Evolutionary conservation across 2,888 invertebrate species (phyloP).

Genomic region (Criorhina ranunculi): DNA sequence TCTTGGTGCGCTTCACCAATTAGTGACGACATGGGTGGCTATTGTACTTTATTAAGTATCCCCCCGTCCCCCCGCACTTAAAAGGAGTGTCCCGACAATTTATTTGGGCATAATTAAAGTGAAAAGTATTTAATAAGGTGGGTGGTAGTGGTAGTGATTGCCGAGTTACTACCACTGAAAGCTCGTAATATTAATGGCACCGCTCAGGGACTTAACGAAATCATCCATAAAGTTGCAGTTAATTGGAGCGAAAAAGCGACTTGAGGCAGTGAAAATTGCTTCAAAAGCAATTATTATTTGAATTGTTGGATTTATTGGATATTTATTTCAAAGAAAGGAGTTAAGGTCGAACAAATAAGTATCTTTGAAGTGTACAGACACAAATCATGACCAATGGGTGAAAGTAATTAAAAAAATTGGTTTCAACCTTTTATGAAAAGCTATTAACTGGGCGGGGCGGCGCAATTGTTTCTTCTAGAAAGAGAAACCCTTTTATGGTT

Average conservation of each 20-base stretch:
- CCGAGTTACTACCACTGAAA: too few relatives aligned
- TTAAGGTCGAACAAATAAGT: background rate
- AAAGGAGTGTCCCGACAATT: constrained; percentile 12
- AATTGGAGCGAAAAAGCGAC: background rate
- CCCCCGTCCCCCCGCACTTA: constrained; percentile 8
- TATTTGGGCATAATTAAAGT: constrained; percentile 11
- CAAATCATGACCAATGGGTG: too few relatives aligned
- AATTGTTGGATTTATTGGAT: background rate
- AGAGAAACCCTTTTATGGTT: too few relatives aligned
- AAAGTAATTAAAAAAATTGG: too few relatives aligned
- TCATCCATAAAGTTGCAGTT: constrained; percentile 14
- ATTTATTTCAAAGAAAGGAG: background rate
- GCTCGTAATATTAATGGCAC: background rate
- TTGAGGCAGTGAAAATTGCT: background rate
- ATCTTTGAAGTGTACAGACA: too few relatives aligned
- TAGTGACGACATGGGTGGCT: constrained; percentile 10
- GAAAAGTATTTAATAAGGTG: constrained; percentile 36
- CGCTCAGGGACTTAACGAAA: background rate
- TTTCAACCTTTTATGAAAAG: too few relatives aligned
- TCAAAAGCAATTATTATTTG: background rate
- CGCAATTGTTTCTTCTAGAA: too few relatives aligned
- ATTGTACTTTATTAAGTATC: constrained; percentile 20
- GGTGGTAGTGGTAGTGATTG: background rate
- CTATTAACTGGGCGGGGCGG: too few relatives aligned
- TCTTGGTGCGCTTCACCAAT: constrained; percentile 5